A percentile compares a stretch with the other conserved stretches of the same genome.
Evolutionary conservation across 2,113 vertebrate species (phyloP).

Genomic region (Alces alces): DNA sequence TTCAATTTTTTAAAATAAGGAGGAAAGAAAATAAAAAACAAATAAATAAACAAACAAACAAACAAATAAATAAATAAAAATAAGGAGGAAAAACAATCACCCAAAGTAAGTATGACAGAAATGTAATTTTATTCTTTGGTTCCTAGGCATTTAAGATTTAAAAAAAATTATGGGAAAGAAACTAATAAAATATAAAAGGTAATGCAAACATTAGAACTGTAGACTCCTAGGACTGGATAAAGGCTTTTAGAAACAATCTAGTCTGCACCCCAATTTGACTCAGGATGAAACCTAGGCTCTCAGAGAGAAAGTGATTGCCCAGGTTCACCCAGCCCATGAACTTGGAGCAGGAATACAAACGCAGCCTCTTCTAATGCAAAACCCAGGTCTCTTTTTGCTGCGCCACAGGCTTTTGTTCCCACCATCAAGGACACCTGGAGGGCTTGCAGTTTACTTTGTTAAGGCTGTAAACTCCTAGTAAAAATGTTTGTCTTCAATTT

Average conservation of each 20-base stretch:
- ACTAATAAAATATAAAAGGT: not conserved
- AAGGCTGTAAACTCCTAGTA: slow-evolving; percentile 41
- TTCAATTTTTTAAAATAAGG: slow-evolving; percentile 26
- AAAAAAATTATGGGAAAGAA: not conserved
- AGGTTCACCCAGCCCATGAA: not conserved
- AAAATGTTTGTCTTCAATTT: slow-evolving; percentile 67
- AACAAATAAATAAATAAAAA: not conserved
- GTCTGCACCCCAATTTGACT: too few species aligned
- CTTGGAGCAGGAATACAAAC: not conserved
- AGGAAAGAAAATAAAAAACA: not conserved
- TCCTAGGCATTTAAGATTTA: not conserved
- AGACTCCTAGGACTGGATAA: not conserved
- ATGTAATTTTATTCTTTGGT: not conserved
- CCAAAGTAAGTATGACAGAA: not conserved
- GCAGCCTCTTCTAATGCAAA: not conserved
- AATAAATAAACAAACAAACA: too few species aligned
- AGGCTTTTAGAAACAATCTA: not conserved
- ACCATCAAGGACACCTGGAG: slow-evolving; percentile 57
- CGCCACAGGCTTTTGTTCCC: slow-evolving; percentile 38
- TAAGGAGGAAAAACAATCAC: not conserved
- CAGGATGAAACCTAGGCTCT: not conserved
- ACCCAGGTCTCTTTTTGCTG: not conserved
- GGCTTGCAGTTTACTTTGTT: slow-evolving; percentile 39
- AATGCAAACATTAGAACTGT: not conserved
- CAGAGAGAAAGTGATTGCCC: not conserved